Evolutionary conservation across 1,140 invertebrate species (phyloP), one percentile per base, ranked within the genome.

Genomic region (Nephila pilipes): DNA sequence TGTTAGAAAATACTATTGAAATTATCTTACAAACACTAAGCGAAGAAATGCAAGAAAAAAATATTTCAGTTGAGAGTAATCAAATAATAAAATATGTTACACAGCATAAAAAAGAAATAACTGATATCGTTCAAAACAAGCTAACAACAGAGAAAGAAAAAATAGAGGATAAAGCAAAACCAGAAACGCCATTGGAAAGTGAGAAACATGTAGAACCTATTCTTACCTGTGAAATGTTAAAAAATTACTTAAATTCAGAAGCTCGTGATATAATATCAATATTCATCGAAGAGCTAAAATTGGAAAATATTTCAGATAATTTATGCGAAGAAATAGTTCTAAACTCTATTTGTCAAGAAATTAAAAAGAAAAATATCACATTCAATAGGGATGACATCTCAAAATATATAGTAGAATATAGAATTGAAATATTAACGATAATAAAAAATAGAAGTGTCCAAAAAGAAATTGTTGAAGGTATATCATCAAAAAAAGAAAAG

Each of bases 11-110:
- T 29, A 32, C 20, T 2, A 25, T 63, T 4, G 85, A 87, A 87
- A 60, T 22, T 32, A 87, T 87, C 22, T 20, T 63, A 16, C 25
- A 87, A 36, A 63, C 57, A 2, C 3, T 63, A 29, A 25, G 14
- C 20, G 85, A 87, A 60, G 29, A 63, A 60, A 60, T 87, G 25
- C 16, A 60, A 22, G 2, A 18, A n/a, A 87, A 63, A 22, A 22
- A 22, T 18, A 3, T 87, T 60, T 29, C 55, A 14, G 14, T 63
- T 20, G 32, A 36, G 36, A 87, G 57, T 12, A 36, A 87, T 3
- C 22, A 25, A 36, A 87, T 63, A 14, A 63, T 87, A 63, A 87
- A 87, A 87, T 87, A 60, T 32, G 55, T 87, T 8, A 36, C 10
- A 16, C 29, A 32, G 38, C 29, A 87, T 38, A 87, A 38, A 22